These are phyloP conservation scores for Ophioninae sp. DNA, from an alignment of 2,888 invertebrate genomes.

Conservation along the genomic window DNA sequence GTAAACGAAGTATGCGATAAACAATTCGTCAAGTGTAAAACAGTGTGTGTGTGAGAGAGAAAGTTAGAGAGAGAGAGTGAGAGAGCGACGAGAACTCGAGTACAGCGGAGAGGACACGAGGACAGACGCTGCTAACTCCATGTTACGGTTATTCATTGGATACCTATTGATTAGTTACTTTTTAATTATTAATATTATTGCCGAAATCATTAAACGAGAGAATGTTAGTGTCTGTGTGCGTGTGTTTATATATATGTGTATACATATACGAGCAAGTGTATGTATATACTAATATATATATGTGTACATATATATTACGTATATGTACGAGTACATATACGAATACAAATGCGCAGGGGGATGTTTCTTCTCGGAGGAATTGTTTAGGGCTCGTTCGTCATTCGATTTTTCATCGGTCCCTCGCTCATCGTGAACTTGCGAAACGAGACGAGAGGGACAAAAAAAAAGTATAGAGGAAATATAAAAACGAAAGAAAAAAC, in stretches of 20 bases:
- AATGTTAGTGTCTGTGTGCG: slow-evolving; percentile 65
- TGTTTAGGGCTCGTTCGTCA: slow-evolving; percentile 12
- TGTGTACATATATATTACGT: slow-evolving; percentile 45
- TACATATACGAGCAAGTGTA: slow-evolving; percentile 12
- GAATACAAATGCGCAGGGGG: slow-evolving; percentile 61
- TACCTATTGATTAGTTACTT: slow-evolving; percentile 77
- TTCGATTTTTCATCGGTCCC: slow-evolving; percentile 41
- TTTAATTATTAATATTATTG: slow-evolving; percentile 76
- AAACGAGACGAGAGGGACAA: slow-evolving; percentile 15
- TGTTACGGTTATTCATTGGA: slow-evolving; percentile 72
- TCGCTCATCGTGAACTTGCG: slow-evolving; percentile 21
- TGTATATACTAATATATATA: slow-evolving; percentile 51
- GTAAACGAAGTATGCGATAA: slow-evolving; percentile 55
- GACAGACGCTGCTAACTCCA: slow-evolving; percentile 71
- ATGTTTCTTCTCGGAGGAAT: slow-evolving; percentile 42
- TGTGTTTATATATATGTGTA: slow-evolving; percentile 16
- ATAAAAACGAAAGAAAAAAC: neutral
- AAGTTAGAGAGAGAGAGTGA: slow-evolving; percentile 25
- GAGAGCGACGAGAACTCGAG: slow-evolving; percentile 30
- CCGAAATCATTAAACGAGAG: slow-evolving; percentile 70
- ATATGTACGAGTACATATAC: slow-evolving; percentile 52
- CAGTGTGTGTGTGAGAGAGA: slow-evolving; percentile 28
- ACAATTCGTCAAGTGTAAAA: slow-evolving; percentile 10
- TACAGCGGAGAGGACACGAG: slow-evolving; percentile 70
- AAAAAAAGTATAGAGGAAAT: neutral